Evolutionary conservation across 1,140 invertebrate genomes (phyloP).

Genomic region (Drosophila mauritiana): DNA sequence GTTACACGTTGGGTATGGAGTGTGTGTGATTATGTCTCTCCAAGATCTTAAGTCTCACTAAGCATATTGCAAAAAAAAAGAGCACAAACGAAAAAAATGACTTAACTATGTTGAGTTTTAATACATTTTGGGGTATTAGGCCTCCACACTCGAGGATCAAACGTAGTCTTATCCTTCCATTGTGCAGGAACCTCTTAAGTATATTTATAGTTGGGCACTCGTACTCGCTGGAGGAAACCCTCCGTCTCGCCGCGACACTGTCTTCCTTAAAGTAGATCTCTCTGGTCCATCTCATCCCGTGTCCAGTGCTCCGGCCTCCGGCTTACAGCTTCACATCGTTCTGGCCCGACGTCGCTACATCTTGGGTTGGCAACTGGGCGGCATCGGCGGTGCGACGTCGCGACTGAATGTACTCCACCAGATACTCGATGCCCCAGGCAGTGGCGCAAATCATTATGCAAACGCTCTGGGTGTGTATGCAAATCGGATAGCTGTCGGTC

Average conservation of each 20-base stretch:
- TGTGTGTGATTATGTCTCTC: conserved; percentile 29
- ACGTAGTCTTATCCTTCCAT: background rate
- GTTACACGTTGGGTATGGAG: conserved; percentile 36
- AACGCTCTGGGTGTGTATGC: conserved; percentile 89
- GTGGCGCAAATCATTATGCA: conserved; percentile 88
- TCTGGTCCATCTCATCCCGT: conserved; percentile 17
- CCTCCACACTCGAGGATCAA: background rate
- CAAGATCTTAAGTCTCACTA: conserved; percentile 20
- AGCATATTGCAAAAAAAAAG: conserved; percentile 22
- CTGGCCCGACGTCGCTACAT: conserved; percentile 16
- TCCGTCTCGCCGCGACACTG: conserved; percentile 5
- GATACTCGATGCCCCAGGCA: conserved; percentile 89
- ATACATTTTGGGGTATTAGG: conserved; percentile 30
- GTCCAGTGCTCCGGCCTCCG: conserved; percentile 2
- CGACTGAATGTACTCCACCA: conserved; percentile 77
- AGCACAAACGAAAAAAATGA: conserved; percentile 17
- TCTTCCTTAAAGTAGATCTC: conserved; percentile 23
- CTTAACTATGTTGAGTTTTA: conserved; percentile 47
- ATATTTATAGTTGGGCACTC: conserved; percentile 12
- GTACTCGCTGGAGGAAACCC: conserved; percentile 3
- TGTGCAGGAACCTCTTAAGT: conserved; percentile 10
- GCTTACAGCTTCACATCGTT: conserved; percentile 59
- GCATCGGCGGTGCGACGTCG: conserved; percentile 67
- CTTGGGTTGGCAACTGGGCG: conserved; percentile 53
- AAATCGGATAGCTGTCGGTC: conserved; percentile 88